Evolutionary conservation across 2,888 invertebrate genomes (phyloP).

Genomic region (Hymenopus coronatus): DNA sequence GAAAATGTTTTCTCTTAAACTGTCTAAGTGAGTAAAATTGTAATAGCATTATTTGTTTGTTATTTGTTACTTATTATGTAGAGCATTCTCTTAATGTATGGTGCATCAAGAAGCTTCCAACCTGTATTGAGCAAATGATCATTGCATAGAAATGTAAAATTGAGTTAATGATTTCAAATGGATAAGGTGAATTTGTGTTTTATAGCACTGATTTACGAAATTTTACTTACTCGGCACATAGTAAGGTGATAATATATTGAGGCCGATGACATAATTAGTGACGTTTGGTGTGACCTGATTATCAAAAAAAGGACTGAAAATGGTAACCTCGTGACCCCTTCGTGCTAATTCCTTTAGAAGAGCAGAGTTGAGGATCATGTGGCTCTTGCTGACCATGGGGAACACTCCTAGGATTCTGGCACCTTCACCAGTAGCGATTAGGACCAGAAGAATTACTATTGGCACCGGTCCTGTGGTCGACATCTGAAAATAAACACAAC

Average conservation of each 20-base stretch:
- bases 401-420: conserved; percentile 47
- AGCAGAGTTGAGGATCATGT: conserved; percentile 49
- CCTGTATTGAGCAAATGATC: too few relatives aligned
- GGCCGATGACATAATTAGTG: neutral
- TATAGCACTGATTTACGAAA: too few relatives aligned
- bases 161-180: too few relatives aligned
- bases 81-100: too few relatives aligned
- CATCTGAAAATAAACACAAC: neutral
- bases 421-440: neutral
- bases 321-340: conserved; percentile 49
- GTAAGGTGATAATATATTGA: neutral
- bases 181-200: too few relatives aligned
- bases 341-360: conserved; percentile 47
- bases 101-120: too few relatives aligned
- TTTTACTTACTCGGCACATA: neutral
- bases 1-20: too few relatives aligned
- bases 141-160: too few relatives aligned
- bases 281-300: neutral
- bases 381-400: conserved; percentile 49
- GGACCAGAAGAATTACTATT: neutral
- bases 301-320: conserved; percentile 2
- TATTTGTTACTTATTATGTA: too few relatives aligned
- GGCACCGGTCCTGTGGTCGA: neutral
- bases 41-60: too few relatives aligned
- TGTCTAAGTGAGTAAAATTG: too few relatives aligned